Percentiles rank a stretch among this genome's conserved stretches.
Conservation (phyloP, 2,797 vertebrate genomes). For the Rhincodon typus region DNA sequence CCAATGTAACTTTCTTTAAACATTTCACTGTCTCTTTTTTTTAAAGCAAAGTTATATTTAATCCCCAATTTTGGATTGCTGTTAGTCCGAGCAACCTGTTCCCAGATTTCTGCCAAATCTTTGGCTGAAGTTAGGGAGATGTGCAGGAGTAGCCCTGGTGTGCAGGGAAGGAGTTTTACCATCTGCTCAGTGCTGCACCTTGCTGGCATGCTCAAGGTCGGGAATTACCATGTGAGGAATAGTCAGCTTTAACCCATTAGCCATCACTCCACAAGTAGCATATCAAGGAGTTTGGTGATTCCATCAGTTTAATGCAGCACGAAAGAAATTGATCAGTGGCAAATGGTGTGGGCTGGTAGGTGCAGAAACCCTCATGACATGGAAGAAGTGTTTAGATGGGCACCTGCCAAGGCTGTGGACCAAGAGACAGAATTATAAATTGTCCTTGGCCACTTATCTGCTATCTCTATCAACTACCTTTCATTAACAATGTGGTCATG, state of each 20-base stretch:
- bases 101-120: conserved; percentile 20
- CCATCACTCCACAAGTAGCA: not conserved
- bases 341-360: not conserved
- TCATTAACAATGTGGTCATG: not conserved
- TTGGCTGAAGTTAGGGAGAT: too few relatives aligned
- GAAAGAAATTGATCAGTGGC: not conserved
- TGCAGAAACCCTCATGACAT: too few relatives aligned
- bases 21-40: not conserved
- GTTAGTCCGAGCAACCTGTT: conserved; percentile 5
- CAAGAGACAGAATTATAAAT: not conserved
- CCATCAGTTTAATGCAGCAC: not conserved
- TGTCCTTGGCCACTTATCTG: not conserved
- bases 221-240: not conserved
- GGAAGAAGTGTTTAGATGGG: too few relatives aligned
- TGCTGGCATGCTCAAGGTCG: not conserved
- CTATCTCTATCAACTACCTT: not conserved
- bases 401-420: not conserved
- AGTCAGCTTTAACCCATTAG: not conserved
- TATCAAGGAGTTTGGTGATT: not conserved
- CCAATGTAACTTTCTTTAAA: not conserved
- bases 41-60: not conserved
- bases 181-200: conserved; percentile 29
- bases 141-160: conserved; percentile 13
- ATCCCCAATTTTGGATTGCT: not conserved
- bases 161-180: not conserved